These are phyloP conservation scores for Elephas maximus DNA, from an alignment of 2,113 vertebrate genomes.

Conservation along the genomic window DNA sequence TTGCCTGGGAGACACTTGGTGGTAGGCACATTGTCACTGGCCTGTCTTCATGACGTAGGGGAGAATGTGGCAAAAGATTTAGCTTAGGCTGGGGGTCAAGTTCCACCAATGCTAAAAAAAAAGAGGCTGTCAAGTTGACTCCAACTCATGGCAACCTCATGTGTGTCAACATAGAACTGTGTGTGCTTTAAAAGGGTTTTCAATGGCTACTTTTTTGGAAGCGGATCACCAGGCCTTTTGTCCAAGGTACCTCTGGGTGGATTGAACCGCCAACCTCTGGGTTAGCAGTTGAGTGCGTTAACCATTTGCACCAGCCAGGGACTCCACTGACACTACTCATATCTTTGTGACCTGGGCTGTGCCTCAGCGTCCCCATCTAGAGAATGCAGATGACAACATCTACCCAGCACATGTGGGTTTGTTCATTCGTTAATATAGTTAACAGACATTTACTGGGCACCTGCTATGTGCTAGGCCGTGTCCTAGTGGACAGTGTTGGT, in stretches of 20 bases:
- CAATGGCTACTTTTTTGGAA: too few relatives aligned
- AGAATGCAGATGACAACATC: fast-evolving
- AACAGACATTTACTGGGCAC: fast-evolving
- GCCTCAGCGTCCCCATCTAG: not conserved
- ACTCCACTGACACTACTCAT: not conserved
- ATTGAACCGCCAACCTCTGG: too few relatives aligned
- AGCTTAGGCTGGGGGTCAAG: not conserved
- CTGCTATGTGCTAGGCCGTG: too few relatives aligned
- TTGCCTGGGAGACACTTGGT: not conserved
- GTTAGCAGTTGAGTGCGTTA: too few relatives aligned
- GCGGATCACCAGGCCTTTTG: too few relatives aligned
- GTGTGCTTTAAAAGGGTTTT: too few relatives aligned
- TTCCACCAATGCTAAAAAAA: not conserved
- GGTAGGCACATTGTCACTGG: not conserved
- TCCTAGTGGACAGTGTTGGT: fast-evolving
- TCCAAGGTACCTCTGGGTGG: too few relatives aligned
- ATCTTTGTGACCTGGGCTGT: not conserved
- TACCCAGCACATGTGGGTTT: too few relatives aligned
- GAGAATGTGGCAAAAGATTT: not conserved
- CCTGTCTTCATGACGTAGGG: not conserved
- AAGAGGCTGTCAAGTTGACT: too few relatives aligned
- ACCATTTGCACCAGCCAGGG: too few relatives aligned
- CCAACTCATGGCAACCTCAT: too few relatives aligned
- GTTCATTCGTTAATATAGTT: fast-evolving
- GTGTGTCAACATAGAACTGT: too few relatives aligned